Evolutionary conservation across 2,888 invertebrate species (phyloP), one percentile per base, ranked within the genome.

Genomic region (Sinohyriopsis cumingii): DNA sequence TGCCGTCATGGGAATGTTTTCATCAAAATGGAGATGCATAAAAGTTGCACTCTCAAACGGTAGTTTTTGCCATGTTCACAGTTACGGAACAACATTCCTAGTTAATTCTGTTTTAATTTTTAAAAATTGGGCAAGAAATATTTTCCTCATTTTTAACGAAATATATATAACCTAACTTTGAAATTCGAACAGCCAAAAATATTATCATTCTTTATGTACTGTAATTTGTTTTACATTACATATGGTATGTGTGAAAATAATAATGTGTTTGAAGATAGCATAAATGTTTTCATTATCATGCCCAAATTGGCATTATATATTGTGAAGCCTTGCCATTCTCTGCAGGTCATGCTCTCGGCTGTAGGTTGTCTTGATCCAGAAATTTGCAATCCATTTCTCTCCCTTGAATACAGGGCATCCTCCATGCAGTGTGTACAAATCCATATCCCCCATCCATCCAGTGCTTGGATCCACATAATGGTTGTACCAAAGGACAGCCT

Each of bases 401-500:
- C 86, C 85, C 9, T 61, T 72, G 12, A 62, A 69, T 15, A 86
- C 83, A 0, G 85, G 84, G 73, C 86, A 86, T 3, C 85, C 84
- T 9, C 86, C 86, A 63, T 86, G 86, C 53, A 79, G 67, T 1
- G 84, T 80, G 65, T 67, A 76, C 5, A 67, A 56, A 66, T 86
- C 85, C 24, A 80, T 54, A 1, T 76, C 72, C 1, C 86, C 86
- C 70, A 86, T 70, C 86, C 85, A 86, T n/a, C 80, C 81, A 3
- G 75, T 78, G 9, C 76, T 68, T 53, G 69, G 65, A 57, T 82
- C 70, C 7, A 85, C 65, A 61, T 74, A 71, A 70, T 86, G 86
- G 66, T 86, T 86, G 69, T 85, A 86, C 86, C 86, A 86, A 56
- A 85, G 72, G 0, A 86, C 73, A 20, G 85, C 85, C 67, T 86